Base-by-base conservation (phyloP, 2,113 vertebrate genomes). In the Suncus etruscus region DNA sequence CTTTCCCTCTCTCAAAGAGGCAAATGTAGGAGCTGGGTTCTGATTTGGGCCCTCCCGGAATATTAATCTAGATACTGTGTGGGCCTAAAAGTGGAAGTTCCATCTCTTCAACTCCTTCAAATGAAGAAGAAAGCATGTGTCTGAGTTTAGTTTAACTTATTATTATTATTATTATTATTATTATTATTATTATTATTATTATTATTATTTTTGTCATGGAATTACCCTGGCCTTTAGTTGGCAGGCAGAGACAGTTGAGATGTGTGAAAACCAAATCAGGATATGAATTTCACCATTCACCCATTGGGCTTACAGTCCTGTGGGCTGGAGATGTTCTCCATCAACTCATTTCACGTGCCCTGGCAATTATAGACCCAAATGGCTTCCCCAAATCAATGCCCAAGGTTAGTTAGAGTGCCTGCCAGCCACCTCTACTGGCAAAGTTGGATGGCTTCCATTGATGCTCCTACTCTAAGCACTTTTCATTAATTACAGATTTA, bases 291-390 rank as follows among this genome's bases (percentile, higher is more conserved):
- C 22, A 79, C 84, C 90, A 68, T 80, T 69, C 72, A 83, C 76
- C 81, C 92, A 31, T 85, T 24, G 0, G 82, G 63, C 72, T 76
- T 93, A 94, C 24, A 80, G 93, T 87, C 91, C 91, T 91, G 92
- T 95, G 95, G 88, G 96, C 91, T 80, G 92, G 95, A 96, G 94
- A 95, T 79, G 89, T 93, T 95, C 89, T 48, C 87, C 92, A 95
- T 83, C 73, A 82, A 96, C 93, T 96, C 95, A 92, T 85, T 94
- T 93, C 89, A 87, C 73, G 91, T 95, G 92, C 79, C 84, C 84
- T 88, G 94, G 70, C 83, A 65, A 93, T 95, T 93, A 66, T 22
- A 66, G 24, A 90, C 31, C 95, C 0, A 74, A 96, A 92, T 92
- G 1, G 3, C 83, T 94, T 88, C 69, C 83, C 93, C 78, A 95